phyloP scores from a whole-genome alignment of 2,888 invertebrate genomes.

The Nemurella pictetii region DNA sequence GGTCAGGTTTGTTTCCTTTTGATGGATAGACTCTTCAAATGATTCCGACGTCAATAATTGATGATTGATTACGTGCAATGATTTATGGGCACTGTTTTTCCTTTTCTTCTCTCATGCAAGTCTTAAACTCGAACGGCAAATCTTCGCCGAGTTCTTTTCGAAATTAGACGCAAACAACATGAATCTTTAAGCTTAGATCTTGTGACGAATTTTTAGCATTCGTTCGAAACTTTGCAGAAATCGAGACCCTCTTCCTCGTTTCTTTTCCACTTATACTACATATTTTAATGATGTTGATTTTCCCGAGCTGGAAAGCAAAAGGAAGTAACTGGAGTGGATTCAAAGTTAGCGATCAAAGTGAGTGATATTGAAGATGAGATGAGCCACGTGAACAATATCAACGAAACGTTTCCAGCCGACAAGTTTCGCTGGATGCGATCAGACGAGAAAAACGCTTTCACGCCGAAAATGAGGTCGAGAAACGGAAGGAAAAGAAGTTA shows the following conservation, averaged over 20 bases:
- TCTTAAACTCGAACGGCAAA: not conserved
- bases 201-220: not conserved
- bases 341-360: not conserved
- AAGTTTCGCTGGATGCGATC: no score
- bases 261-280: not conserved
- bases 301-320: not conserved
- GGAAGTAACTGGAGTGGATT: not conserved
- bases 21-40: conserved; percentile 28
- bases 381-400: not conserved
- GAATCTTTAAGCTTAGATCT: not conserved
- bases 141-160: not conserved
- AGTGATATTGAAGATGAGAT: not conserved
- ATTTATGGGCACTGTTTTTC: conserved; percentile 21
- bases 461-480: not conserved
- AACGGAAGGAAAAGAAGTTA: not conserved
- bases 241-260: not conserved
- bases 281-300: not conserved
- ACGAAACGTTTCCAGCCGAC: not conserved
- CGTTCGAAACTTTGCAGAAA: no score
- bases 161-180: not conserved
- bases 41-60: conserved; percentile 27
- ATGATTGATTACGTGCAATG: conserved; percentile 27
- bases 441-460: not conserved
- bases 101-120: conserved; percentile 6
- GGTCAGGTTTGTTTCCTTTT: conserved; percentile 4